A percentile compares a stretch with the other conserved stretches of the same genome.
Conservation (phyloP, 2,888 invertebrate genomes). For the Anticlea derivata region DNA sequence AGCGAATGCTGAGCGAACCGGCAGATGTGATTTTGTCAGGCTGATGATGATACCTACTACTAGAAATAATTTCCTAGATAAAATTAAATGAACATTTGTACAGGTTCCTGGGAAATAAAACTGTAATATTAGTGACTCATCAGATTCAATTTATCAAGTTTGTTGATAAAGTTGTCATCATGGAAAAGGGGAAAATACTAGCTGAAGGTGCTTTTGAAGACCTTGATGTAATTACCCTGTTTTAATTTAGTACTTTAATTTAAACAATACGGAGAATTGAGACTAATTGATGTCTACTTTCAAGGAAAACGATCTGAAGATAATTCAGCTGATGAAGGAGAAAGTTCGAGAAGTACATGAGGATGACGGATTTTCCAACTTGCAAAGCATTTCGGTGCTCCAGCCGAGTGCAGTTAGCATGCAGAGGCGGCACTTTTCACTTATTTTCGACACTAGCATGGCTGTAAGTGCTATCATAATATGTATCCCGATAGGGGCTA, state of each 20-base stretch:
- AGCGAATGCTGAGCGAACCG: no score
- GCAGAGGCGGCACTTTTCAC: constrained; percentile 56
- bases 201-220: constrained; percentile 67
- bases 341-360: constrained; percentile 64
- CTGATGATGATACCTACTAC: no score
- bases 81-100: constrained; percentile 8
- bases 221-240: constrained; percentile 55
- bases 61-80: no score
- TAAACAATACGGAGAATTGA: not conserved
- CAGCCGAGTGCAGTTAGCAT: constrained; percentile 60
- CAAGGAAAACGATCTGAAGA: constrained; percentile 62
- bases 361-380: constrained; percentile 45
- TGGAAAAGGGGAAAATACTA: constrained; percentile 68
- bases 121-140: constrained; percentile 91
- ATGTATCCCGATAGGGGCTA: not conserved
- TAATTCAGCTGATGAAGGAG: constrained; percentile 68
- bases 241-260: not conserved
- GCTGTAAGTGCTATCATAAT: constrained; percentile 48
- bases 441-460: constrained; percentile 56
- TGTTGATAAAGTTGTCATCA: constrained; percentile 83
- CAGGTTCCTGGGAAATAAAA: constrained; percentile 85
- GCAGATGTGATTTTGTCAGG: no score
- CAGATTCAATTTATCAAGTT: constrained; percentile 91
- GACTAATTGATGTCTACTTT: constrained; percentile 1
- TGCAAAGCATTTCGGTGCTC: constrained; percentile 45